Conservation (phyloP, 2,113 vertebrate species). For the Pomatostomus ruficeps region DNA sequence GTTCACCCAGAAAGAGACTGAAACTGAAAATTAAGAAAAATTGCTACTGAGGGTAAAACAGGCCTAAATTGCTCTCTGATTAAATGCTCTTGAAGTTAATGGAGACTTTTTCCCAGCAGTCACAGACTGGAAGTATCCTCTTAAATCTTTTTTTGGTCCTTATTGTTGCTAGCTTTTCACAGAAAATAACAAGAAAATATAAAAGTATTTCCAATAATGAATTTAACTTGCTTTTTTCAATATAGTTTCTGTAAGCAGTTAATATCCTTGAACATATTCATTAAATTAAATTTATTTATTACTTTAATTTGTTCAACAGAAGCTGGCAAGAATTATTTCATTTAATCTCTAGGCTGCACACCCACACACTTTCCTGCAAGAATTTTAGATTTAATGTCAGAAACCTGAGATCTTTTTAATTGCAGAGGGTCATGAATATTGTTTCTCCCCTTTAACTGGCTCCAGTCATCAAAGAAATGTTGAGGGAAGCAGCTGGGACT, state of each 20-base stretch:
- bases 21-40: not conserved
- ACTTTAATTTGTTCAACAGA: conserved; percentile 43
- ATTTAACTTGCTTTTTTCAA: not conserved
- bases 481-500: not conserved
- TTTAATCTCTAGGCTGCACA: conserved; percentile 36
- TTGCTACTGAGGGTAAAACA: not conserved
- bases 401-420: conserved; percentile 28
- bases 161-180: not conserved
- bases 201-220: not conserved
- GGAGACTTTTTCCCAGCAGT: not conserved
- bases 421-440: conserved; percentile 24
- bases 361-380: conserved; percentile 29
- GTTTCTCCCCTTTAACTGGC: not conserved
- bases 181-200: not conserved
- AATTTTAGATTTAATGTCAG: conserved; percentile 3
- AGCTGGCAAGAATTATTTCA: conserved; percentile 19
- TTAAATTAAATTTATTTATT: conserved; percentile 51
- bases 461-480: not conserved
- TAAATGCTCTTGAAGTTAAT: not conserved
- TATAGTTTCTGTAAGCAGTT: not conserved
- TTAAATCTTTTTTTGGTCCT: not conserved
- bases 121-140: not conserved
- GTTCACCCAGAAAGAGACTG: not conserved
- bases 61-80: not conserved
- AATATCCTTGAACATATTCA: not conserved